Evolutionary conservation across 2,888 invertebrate genomes (phyloP).

Genomic region (Tholera decimalis): DNA sequence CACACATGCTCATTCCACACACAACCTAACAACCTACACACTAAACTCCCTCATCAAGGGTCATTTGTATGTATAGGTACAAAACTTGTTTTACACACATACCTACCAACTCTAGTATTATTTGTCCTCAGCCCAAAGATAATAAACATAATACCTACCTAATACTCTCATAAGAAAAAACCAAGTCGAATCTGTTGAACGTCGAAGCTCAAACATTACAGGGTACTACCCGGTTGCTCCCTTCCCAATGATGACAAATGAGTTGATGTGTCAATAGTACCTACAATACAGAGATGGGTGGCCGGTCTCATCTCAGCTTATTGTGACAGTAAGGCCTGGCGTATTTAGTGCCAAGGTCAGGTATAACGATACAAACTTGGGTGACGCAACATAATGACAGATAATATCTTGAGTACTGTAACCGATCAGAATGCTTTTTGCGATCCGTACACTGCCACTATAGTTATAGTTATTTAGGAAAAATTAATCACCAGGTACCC

Average conservation of each 20-base stretch:
- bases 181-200: not conserved
- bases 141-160: constrained; percentile 1
- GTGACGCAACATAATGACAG: not conserved
- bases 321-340: not conserved
- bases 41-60: not conserved
- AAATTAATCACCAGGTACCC: not conserved
- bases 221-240: constrained; percentile 1
- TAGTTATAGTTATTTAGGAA: not conserved
- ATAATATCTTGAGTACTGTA: not conserved
- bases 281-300: not conserved
- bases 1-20: constrained; percentile 52
- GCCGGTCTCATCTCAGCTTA: not conserved
- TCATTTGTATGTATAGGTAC: not conserved
- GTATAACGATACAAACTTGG: constrained; percentile 13
- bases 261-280: not conserved
- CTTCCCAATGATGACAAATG: constrained; percentile 2
- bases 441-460: not conserved
- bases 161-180: not conserved
- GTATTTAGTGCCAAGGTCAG: constrained; percentile 18
- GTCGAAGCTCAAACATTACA: not conserved
- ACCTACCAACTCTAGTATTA: not conserved
- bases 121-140: constrained; percentile 8
- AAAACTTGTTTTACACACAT: not conserved
- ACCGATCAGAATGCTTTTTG: not conserved
- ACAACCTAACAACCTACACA: not conserved